Percentiles rank a stretch among this genome's conserved stretches.
These are phyloP conservation scores for Zaprionus ornatus DNA, from an alignment of 1,140 invertebrate species.

Conservation along the genomic window DNA sequence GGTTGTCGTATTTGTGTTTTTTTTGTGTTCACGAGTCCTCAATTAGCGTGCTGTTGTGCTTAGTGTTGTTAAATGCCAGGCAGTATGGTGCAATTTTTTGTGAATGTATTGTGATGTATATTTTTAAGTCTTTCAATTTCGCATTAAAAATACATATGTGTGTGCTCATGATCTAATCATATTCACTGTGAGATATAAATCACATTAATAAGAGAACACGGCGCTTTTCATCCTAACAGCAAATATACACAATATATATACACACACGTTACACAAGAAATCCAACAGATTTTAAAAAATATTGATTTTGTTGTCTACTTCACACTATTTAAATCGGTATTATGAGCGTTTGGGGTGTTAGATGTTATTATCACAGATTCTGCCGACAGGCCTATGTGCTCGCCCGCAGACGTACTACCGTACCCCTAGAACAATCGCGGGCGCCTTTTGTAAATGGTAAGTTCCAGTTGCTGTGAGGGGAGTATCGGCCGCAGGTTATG, in stretches of 20 bases:
- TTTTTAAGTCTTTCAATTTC: slow-evolving; percentile 40
- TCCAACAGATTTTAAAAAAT: slow-evolving; percentile 22
- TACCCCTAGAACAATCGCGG: slow-evolving; percentile 30
- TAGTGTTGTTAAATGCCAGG: slow-evolving; percentile 28
- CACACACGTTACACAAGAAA: slow-evolving; percentile 54
- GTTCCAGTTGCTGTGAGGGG: slow-evolving; percentile 8
- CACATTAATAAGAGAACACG: slow-evolving; percentile 35
- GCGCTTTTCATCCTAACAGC: slow-evolving; percentile 12
- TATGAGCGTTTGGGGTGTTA: slow-evolving; percentile 74
- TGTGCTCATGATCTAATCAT: slow-evolving; percentile 36
- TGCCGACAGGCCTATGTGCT: slow-evolving; percentile 71
- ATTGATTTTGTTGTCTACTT: slow-evolving; percentile 35
- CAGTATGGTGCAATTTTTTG: slow-evolving; percentile 1
- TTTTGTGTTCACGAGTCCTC: slow-evolving; percentile 2
- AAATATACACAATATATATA: slow-evolving; percentile 20
- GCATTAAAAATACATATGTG: slow-evolving; percentile 48
- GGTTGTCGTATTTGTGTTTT: too few relatives aligned
- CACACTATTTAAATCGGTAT: slow-evolving; percentile 48
- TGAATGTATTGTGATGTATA: slow-evolving; percentile 40
- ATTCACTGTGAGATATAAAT: slow-evolving; percentile 55
- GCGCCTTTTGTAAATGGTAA: slow-evolving; percentile 50
- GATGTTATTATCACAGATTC: slow-evolving; percentile 59
- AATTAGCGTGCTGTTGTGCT: neutral
- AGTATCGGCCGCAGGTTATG: slow-evolving; percentile 52
- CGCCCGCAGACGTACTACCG: slow-evolving; percentile 46